Evolutionary conservation across 23 tunicate genomes (phyloP).

Genomic region (Corella eumyota): DNA sequence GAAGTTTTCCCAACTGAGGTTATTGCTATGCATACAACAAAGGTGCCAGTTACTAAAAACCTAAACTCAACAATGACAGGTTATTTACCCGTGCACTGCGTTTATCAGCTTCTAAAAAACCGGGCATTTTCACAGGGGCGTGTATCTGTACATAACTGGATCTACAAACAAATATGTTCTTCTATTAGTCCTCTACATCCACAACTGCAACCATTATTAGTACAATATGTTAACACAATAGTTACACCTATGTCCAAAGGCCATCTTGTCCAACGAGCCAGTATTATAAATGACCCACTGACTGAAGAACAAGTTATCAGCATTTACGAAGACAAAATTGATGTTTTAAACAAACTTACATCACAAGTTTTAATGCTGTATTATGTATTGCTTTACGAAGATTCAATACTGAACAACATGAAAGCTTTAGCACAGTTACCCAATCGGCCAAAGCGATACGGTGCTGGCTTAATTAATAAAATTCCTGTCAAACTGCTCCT

Average conservation of each 20-base stretch:
- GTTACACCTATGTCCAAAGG: conserved; percentile 64
- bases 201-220: conserved; percentile 57
- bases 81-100: conserved; percentile 88
- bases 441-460: conserved; percentile 42
- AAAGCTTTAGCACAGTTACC: conserved; percentile 45
- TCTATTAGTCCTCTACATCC: conserved; percentile 73
- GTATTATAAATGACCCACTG: conserved; percentile 66
- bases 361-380: conserved; percentile 69
- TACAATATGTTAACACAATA: conserved; percentile 62
- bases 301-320: not conserved
- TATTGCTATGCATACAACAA: conserved; percentile 77
- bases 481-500: conserved; percentile 74
- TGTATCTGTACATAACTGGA: conserved; percentile 73
- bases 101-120: conserved; percentile 79
- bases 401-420: conserved; percentile 56
- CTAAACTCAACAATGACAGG: conserved; percentile 68
- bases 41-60: conserved; percentile 66
- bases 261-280: conserved; percentile 18
- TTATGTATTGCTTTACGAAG: conserved; percentile 84
- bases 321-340: not conserved
- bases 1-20: conserved; percentile 87
- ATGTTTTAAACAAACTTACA: conserved; percentile 11
- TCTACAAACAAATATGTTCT: conserved; percentile 78
- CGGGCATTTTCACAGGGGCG: conserved; percentile 67
- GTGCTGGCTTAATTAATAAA: conserved; percentile 45